Conservation (phyloP, 1,140 invertebrate genomes). For the Euschistus heros region DNA sequence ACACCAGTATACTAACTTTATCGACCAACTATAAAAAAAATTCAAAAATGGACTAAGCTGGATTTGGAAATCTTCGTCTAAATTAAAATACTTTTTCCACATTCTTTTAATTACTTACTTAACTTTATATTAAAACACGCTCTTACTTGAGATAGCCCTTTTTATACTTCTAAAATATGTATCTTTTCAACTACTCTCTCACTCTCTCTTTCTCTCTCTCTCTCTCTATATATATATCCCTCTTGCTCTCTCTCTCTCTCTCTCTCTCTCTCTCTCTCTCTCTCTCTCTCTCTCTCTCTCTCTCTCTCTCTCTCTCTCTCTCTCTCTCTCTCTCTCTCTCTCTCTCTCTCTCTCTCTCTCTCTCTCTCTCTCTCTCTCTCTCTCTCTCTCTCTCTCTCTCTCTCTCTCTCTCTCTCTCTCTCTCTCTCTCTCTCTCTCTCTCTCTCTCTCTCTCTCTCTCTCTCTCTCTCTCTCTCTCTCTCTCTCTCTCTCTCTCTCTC, state of each 20-base stretch:
- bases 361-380: slow-evolving; percentile 4
- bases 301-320: slow-evolving; percentile 2
- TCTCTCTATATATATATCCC: neutral
- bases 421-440: neutral
- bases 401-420: neutral
- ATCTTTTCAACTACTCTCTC: neutral
- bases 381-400: neutral
- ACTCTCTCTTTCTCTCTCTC: neutral
- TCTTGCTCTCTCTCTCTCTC: neutral
- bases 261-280: neutral
- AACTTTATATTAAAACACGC: too few species aligned
- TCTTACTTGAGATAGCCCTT: too few species aligned
- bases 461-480: slow-evolving; percentile 15
- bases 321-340: neutral
- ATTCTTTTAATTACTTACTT: too few species aligned
- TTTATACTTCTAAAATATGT: too few species aligned
- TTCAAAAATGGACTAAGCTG: too few species aligned
- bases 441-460: slow-evolving; percentile 5
- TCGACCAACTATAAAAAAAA: too few species aligned
- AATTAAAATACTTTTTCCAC: too few species aligned
- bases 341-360: neutral
- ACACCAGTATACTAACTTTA: too few species aligned
- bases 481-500: slow-evolving; percentile 11
- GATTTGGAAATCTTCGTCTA: too few species aligned
- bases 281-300: slow-evolving; percentile 1